A percentile compares a stretch with the other conserved stretches of the same genome.
These are phyloP conservation scores for Osmerus mordax DNA, from an alignment of 2,113 vertebrate genomes.

Conservation along the genomic window DNA sequence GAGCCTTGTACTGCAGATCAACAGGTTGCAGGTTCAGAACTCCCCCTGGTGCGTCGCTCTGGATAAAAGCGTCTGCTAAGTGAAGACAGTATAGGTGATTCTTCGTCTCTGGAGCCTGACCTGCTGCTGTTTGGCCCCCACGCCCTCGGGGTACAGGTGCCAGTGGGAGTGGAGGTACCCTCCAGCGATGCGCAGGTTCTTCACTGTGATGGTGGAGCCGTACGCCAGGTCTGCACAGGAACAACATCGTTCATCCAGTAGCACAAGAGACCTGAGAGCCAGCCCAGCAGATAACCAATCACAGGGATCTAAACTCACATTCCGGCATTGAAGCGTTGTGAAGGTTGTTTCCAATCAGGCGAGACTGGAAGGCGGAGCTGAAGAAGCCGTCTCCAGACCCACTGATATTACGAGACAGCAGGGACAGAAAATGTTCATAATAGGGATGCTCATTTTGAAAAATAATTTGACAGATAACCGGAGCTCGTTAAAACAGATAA, in stretches of 20 bases:
- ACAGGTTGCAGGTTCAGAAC: background rate
- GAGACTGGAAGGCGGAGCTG: slow-evolving; percentile 96
- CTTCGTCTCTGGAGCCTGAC: slow-evolving; percentile 53
- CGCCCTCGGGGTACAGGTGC: slow-evolving; percentile 93
- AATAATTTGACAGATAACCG: background rate
- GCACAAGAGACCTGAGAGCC: background rate
- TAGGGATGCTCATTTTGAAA: no score
- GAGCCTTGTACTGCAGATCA: background rate
- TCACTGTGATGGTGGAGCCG: slow-evolving; percentile 88
- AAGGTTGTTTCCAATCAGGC: slow-evolving; percentile 91
- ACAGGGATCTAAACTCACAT: slow-evolving; percentile 70
- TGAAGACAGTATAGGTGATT: no score
- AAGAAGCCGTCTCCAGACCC: slow-evolving; percentile 97
- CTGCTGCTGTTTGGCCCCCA: slow-evolving; percentile 92
- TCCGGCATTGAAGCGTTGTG: slow-evolving; percentile 93
- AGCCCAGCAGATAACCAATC: background rate
- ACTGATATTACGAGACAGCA: slow-evolving; percentile 57
- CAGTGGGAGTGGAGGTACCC: slow-evolving; percentile 97
- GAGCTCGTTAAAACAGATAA: background rate
- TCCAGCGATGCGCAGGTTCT: slow-evolving; percentile 91
- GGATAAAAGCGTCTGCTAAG: no score
- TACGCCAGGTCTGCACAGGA: slow-evolving; percentile 84
- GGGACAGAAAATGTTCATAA: background rate
- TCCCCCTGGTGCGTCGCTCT: no score
- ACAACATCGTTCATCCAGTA: background rate